A percentile compares a stretch with the other conserved stretches of the same genome.
Conservation (phyloP, 2,888 invertebrate species). For the Archaeoteleia sp. region DNA sequence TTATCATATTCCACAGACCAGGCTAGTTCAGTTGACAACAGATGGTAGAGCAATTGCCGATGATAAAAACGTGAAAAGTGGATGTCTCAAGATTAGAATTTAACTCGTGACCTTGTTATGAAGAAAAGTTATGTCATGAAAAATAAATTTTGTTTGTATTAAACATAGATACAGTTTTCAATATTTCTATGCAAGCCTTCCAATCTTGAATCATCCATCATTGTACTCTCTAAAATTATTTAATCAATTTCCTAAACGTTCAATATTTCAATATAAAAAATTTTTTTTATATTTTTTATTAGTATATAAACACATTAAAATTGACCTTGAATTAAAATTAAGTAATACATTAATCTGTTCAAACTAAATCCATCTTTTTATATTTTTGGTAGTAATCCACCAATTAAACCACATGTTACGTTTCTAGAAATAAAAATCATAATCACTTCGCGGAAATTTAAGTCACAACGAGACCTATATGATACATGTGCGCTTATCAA, state of each 20-base stretch:
- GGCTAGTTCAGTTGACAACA: conserved; percentile 47
- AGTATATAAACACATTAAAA: not conserved
- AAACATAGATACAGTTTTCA: not conserved
- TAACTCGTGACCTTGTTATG: conserved; percentile 25
- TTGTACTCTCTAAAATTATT: not conserved
- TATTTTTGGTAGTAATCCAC: not conserved
- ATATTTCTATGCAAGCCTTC: not conserved
- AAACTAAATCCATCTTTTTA: not conserved
- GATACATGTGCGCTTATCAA: conserved; percentile 18
- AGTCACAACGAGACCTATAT: conserved; percentile 11
- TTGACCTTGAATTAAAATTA: not conserved
- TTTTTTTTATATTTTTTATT: not conserved
- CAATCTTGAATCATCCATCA: not conserved
- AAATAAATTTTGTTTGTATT: conserved; percentile 1
- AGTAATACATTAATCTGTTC: not conserved
- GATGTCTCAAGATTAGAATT: conserved; percentile 28
- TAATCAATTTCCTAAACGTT: not conserved
- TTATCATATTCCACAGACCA: conserved; percentile 53
- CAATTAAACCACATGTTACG: not conserved
- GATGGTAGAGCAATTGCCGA: conserved; percentile 42
- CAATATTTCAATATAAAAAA: not conserved
- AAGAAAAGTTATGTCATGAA: too few species aligned
- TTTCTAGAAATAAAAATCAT: not conserved
- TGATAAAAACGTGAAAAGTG: conserved; percentile 26
- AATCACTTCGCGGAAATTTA: conserved; percentile 14